phyloP scores from a whole-genome alignment of 2,113 vertebrate genomes.

The Nansenia antarctica region DNA sequence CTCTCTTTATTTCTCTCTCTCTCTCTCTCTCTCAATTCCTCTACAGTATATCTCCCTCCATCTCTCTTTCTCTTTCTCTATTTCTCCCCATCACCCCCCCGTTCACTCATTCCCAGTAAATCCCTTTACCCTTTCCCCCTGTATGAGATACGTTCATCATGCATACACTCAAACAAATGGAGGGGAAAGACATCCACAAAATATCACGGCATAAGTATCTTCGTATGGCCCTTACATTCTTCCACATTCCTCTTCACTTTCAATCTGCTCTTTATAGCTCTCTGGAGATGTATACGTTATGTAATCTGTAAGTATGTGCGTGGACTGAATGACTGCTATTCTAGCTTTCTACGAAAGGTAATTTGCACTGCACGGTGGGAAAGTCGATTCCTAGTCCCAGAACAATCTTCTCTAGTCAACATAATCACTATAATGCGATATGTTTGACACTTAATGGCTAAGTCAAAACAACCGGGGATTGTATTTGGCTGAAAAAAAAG shows the following conservation, averaged over 20 bases:
- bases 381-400: too few species aligned
- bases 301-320: not conserved
- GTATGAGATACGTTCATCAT: not conserved
- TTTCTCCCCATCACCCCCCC: too few species aligned
- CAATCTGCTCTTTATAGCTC: not conserved
- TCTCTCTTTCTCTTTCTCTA: not conserved
- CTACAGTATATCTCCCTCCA: not conserved
- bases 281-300: not conserved
- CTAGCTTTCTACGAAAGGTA: not conserved
- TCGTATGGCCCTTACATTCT: constrained; percentile 4
- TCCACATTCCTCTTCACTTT: not conserved
- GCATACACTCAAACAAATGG: not conserved
- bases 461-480: not conserved
- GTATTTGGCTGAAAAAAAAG: too few species aligned
- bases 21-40: not conserved
- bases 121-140: too few species aligned
- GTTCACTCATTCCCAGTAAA: too few species aligned
- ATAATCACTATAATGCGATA: too few species aligned
- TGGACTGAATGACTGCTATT: not conserved
- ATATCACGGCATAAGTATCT: not conserved
- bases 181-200: not conserved
- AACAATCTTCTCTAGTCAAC: too few species aligned
- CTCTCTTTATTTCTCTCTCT: not conserved
- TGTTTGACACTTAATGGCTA: not conserved
- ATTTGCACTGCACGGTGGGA: not conserved